phyloP scores from a whole-genome alignment of 2,888 invertebrate genomes.

The Athetis lepigone region DNA sequence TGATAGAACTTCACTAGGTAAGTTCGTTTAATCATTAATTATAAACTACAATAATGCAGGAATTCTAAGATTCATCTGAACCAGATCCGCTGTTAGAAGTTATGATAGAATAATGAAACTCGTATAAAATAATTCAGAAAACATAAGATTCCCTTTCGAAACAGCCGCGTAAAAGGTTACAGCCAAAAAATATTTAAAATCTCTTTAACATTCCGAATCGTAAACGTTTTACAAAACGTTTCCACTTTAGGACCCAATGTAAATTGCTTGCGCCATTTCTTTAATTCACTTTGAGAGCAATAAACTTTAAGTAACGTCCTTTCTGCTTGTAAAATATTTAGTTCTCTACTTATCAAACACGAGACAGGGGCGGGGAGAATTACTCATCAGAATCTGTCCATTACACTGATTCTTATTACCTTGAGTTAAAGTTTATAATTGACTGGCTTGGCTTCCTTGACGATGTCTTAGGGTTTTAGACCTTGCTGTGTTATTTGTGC shows the following conservation, averaged over 20 bases:
- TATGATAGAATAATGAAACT: too few relatives aligned
- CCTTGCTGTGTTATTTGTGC: slow-evolving; percentile 41
- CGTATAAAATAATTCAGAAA: too few relatives aligned
- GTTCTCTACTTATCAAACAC: slow-evolving; percentile 58
- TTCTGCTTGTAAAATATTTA: slow-evolving; percentile 44
- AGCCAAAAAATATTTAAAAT: slow-evolving; percentile 27
- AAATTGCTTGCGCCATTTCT: slow-evolving; percentile 42
- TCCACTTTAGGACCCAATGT: slow-evolving; percentile 39
- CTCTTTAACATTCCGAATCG: slow-evolving; percentile 27
- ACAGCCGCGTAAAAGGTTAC: slow-evolving; percentile 5
- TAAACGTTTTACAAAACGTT: slow-evolving; percentile 36
- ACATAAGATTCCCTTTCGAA: too few relatives aligned
- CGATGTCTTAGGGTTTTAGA: slow-evolving; percentile 16
- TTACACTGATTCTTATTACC: slow-evolving; percentile 22
- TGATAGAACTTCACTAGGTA: too few relatives aligned
- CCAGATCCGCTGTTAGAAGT: too few relatives aligned
- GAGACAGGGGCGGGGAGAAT: slow-evolving; percentile 41
- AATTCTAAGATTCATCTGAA: too few relatives aligned
- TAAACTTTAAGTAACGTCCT: slow-evolving; percentile 48
- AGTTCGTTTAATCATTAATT: too few relatives aligned
- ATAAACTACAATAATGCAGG: too few relatives aligned
- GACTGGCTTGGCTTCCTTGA: slow-evolving; percentile 19
- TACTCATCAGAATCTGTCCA: slow-evolving; percentile 30
- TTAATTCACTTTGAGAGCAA: slow-evolving; percentile 17
- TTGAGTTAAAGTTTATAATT: slow-evolving; percentile 38